Evolutionary conservation across 2,113 vertebrate genomes (phyloP).

Genomic region (Microcebus murinus): DNA sequence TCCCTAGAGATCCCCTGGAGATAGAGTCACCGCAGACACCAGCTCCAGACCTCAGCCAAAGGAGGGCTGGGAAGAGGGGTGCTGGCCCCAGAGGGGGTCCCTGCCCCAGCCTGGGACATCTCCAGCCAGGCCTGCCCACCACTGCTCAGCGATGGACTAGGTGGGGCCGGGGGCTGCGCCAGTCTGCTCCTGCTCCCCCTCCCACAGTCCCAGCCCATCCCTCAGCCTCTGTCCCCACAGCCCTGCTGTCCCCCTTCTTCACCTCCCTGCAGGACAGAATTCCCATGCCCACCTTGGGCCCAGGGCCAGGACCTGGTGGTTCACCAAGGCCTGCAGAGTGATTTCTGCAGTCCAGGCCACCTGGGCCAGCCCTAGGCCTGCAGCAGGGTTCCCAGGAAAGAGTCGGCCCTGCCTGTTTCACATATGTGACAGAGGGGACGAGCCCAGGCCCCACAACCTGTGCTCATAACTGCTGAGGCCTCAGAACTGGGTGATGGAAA

Average conservation of each 20-base stretch:
- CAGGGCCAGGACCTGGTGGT: neutral
- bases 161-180: rapidly evolving
- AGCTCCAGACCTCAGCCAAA: neutral
- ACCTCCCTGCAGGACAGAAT: neutral
- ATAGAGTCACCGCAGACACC: neutral
- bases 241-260: neutral
- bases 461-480: conserved; percentile 3
- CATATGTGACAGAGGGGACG: neutral
- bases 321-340: conserved; percentile 27
- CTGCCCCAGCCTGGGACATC: neutral
- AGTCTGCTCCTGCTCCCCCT: no score
- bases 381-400: neutral
- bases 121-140: neutral
- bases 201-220: neutral
- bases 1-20: neutral
- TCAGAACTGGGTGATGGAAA: neutral
- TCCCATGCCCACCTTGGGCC: conserved; percentile 45
- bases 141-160: neutral
- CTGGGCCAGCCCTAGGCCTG: neutral
- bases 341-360: neutral
- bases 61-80: neutral
- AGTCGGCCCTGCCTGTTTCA: neutral
- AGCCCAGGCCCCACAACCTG: neutral
- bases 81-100: neutral
- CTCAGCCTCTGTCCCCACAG: neutral